Evolutionary conservation across 92 coral and sea anemone species (phyloP), one percentile per base, ranked within the genome.

Genomic region (Ricordea florida): DNA sequence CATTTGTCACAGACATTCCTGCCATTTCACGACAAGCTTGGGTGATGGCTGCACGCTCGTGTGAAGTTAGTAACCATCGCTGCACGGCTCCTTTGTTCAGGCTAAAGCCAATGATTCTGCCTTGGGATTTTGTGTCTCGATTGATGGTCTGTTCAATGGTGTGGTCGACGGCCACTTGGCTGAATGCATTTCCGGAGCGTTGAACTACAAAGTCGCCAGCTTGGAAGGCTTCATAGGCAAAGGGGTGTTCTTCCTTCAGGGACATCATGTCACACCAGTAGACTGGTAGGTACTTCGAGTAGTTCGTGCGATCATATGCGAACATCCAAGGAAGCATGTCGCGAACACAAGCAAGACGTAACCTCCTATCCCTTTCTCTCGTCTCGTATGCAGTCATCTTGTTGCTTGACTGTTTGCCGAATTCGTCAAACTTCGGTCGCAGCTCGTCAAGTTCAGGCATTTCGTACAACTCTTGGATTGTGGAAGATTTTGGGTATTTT

Each of bases 21-120:
- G 73, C 80, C 86, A 80, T 70, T 22, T 80, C 86, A 23, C 78
- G 84, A 57, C 80, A 80, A 53, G 85, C 79, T 59, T 52, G 71
- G 25, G 79, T 79, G 62, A 67, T n/a, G n/a, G n/a, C n/a, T n/a
- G n/a, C n/a, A n/a, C n/a, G n/a, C n/a, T n/a, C n/a, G n/a, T n/a
- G n/a, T n/a, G n/a, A n/a, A n/a, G n/a, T n/a, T n/a, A n/a, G n/a
- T n/a, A n/a, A n/a, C n/a, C n/a, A n/a, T n/a, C n/a, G n/a, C n/a
- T n/a, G n/a, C n/a, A n/a, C n/a, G n/a, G n/a, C n/a, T n/a, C n/a
- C n/a, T n/a, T n/a, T n/a, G n/a, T n/a, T n/a, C n/a, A n/a, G n/a
- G n/a, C n/a, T n/a, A n/a, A n/a, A n/a, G n/a, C n/a, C n/a, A n/a
- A n/a, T n/a, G n/a, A n/a, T n/a, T n/a, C n/a, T n/a, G n/a, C n/a